A percentile compares a stretch with the other conserved stretches of the same genome.
phyloP scores from a whole-genome alignment of 2,797 vertebrate species.

The Fundulus diaphanus region DNA sequence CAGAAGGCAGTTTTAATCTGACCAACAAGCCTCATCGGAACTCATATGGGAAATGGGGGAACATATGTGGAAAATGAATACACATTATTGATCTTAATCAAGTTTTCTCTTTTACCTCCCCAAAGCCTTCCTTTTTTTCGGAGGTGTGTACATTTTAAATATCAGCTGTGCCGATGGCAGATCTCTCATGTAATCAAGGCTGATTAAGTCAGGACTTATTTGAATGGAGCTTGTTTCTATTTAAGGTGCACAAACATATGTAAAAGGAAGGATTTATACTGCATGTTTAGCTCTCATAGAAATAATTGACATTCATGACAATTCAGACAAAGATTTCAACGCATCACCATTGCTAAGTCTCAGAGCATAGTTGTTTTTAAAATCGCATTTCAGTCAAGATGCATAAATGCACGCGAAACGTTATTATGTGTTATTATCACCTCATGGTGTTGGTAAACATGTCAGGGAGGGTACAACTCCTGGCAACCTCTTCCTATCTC shows the following conservation, averaged over 20 bases:
- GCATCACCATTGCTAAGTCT: background rate
- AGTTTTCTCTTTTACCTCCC: background rate
- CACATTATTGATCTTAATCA: background rate
- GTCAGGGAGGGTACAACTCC: background rate
- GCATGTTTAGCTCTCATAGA: background rate
- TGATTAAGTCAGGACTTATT: background rate
- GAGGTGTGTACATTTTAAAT: background rate
- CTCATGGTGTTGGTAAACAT: background rate
- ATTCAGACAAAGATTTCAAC: background rate
- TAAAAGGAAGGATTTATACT: background rate
- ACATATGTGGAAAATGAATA: background rate
- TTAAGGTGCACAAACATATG: background rate
- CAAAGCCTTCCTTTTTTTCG: background rate
- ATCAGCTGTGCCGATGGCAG: background rate
- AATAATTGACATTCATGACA: background rate
- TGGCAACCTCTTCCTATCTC: conserved; percentile 6
- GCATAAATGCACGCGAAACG: background rate
- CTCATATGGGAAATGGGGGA: background rate
- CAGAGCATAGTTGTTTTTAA: background rate
- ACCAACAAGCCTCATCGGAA: background rate
- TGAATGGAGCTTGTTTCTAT: background rate
- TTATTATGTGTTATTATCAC: background rate
- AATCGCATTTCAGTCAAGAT: background rate
- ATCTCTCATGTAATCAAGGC: background rate
- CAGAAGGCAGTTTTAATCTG: background rate